These are phyloP conservation scores for Hydrochoerus hydrochaeris DNA, from an alignment of 2,113 vertebrate species.

Conservation along the genomic window DNA sequence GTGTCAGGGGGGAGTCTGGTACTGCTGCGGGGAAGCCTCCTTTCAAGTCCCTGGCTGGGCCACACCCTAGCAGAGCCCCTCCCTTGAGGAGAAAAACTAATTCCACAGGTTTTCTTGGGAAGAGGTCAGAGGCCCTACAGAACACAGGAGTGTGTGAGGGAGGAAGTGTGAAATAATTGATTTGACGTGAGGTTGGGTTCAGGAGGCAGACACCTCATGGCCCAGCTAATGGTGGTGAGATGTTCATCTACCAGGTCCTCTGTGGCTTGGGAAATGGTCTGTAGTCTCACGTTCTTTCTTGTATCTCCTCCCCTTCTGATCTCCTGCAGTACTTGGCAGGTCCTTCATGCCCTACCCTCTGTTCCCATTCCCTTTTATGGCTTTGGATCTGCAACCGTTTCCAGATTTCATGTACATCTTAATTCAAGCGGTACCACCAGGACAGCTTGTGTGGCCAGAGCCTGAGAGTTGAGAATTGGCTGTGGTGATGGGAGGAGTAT, in stretches of 20 bases:
- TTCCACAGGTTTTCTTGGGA: neutral
- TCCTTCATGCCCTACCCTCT: neutral
- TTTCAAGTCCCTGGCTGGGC: neutral
- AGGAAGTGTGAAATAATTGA: neutral
- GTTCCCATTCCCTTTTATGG: neutral
- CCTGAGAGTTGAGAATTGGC: neutral
- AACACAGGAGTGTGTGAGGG: neutral
- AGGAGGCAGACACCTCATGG: neutral
- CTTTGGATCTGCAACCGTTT: neutral
- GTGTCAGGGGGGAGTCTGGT: neutral
- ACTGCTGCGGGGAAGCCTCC: neutral
- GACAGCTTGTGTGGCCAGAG: neutral
- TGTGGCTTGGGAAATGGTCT: neutral
- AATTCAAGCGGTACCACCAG: neutral
- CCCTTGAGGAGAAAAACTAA: neutral
- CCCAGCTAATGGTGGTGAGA: neutral
- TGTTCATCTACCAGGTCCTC: neutral
- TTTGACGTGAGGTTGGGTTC: neutral
- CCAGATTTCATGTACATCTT: neutral
- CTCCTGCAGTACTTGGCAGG: neutral
- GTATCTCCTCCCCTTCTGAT: neutral
- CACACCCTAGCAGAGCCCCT: neutral
- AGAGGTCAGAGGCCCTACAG: neutral
- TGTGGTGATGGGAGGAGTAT: neutral
- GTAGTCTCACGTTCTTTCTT: neutral